A percentile compares a stretch with the other conserved stretches of the same genome.
phyloP scores from a whole-genome alignment of 2,797 vertebrate genomes.

The Onychomys arenicola region DNA sequence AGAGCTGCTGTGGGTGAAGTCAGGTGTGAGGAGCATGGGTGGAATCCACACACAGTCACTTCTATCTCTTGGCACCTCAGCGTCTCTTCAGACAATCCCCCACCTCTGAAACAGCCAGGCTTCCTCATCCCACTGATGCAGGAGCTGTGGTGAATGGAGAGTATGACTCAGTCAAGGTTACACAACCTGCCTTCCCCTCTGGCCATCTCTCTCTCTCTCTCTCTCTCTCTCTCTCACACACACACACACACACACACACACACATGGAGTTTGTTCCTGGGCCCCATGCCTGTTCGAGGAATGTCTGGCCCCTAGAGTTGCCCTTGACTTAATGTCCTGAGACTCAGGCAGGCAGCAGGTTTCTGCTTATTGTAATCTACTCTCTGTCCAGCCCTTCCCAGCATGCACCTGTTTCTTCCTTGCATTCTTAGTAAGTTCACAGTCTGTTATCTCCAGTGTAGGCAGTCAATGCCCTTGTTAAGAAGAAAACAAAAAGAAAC shows the following conservation, averaged over 20 bases:
- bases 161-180: neutral
- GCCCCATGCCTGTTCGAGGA: neutral
- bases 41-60: neutral
- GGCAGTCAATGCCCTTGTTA: neutral
- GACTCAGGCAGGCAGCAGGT: neutral
- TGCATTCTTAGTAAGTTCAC: neutral
- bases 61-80: neutral
- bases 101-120: neutral
- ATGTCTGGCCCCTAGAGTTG: neutral
- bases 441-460: neutral
- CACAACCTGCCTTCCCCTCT: neutral
- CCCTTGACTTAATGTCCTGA: constrained; percentile 34
- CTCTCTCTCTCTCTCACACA: too few species aligned
- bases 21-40: neutral
- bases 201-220: neutral
- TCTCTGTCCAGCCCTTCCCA: neutral
- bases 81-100: neutral
- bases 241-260: too few species aligned
- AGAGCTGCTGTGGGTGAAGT: neutral
- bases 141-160: neutral
- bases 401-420: neutral
- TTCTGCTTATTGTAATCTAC: neutral
- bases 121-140: neutral
- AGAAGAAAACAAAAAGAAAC: neutral
- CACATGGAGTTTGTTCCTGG: neutral